Conservation (phyloP, 2,113 vertebrate species). For the Vombatus ursinus region DNA sequence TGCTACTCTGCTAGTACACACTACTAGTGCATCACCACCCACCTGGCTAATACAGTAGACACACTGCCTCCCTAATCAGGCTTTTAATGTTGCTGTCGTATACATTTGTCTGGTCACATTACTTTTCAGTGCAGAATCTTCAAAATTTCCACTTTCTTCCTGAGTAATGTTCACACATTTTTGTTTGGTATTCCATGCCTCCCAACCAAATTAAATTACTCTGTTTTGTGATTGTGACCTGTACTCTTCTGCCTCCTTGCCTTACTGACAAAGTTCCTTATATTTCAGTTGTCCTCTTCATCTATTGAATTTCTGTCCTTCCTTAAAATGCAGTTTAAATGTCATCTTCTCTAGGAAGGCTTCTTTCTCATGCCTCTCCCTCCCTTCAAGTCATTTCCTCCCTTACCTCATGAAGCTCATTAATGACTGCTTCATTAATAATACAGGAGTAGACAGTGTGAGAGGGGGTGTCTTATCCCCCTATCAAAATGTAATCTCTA, state of each 20-base stretch:
- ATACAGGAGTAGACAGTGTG: too few species aligned
- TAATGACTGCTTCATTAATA: neutral
- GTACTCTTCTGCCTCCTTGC: neutral
- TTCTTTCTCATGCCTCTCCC: neutral
- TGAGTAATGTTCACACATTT: neutral
- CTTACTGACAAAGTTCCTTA: neutral
- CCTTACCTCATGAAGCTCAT: neutral
- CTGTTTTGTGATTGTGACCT: neutral
- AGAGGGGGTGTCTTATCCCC: too few species aligned
- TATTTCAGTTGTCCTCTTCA: neutral
- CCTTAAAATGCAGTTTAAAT: neutral
- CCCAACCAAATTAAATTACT: neutral
- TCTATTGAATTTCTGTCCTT: neutral
- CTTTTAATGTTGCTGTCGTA: neutral
- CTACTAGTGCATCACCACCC: too few species aligned
- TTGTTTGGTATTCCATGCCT: neutral
- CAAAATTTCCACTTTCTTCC: neutral
- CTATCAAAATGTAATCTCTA: neutral
- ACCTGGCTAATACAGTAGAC: neutral
- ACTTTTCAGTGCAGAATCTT: neutral
- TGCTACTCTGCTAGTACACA: neutral
- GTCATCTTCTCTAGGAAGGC: neutral
- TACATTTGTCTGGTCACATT: neutral
- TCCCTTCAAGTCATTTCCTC: neutral
- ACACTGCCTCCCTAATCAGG: neutral